These are phyloP conservation scores for Cyprinella venusta DNA, from an alignment of 2,797 vertebrate genomes.

Conservation along the genomic window DNA sequence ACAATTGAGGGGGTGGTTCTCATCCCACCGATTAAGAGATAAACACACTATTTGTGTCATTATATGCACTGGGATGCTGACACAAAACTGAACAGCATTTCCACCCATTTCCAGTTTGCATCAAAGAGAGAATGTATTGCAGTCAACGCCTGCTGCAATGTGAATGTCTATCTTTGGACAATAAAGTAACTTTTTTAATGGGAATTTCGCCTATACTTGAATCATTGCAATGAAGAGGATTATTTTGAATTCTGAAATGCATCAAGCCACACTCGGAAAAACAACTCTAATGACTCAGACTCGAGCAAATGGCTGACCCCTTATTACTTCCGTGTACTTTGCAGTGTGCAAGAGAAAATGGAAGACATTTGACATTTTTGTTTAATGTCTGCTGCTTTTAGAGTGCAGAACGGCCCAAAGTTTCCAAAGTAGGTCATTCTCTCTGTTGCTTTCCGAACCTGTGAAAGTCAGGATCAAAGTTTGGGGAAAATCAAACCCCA, in stretches of 20 bases:
- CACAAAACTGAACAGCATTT: not conserved
- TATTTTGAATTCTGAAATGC: not conserved
- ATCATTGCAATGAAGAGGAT: not conserved
- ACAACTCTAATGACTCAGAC: constrained; percentile 9
- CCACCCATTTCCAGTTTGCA: not conserved
- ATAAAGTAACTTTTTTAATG: constrained; percentile 1
- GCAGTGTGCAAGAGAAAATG: not conserved
- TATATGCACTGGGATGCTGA: not conserved
- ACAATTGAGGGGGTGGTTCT: constrained; percentile 59
- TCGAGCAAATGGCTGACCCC: constrained; percentile 21
- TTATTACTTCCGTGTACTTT: constrained; percentile 18
- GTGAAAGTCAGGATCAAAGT: constrained; percentile 16
- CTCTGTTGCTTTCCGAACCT: constrained; percentile 11
- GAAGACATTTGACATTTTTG: constrained; percentile 8
- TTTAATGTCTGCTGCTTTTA: constrained; percentile 1
- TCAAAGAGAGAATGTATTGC: not conserved
- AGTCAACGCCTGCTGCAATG: not conserved
- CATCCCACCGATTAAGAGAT: constrained; percentile 63
- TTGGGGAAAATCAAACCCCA: constrained; percentile 13
- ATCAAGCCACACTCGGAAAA: constrained; percentile 11
- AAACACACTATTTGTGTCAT: constrained; percentile 4
- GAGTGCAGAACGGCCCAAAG: constrained; percentile 32
- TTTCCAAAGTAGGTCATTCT: constrained; percentile 51
- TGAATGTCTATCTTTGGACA: not conserved
- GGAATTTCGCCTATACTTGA: not conserved